Percentiles rank a stretch among this genome's conserved stretches.
Conservation (phyloP, 2,113 vertebrate species). For the Heptranchias perlo region DNA sequence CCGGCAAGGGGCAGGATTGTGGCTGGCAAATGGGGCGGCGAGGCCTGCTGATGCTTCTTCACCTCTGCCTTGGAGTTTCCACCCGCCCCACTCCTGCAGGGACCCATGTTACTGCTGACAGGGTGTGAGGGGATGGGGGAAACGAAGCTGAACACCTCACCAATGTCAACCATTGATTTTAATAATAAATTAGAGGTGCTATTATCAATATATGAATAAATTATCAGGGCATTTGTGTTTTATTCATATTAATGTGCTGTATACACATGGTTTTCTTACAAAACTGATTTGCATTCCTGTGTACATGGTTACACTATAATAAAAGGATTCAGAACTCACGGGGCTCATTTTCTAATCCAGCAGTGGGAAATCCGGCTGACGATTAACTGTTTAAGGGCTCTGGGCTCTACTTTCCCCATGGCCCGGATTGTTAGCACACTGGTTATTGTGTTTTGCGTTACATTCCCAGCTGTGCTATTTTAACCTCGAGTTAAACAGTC, state of each 20-base stretch:
- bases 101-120: not conserved
- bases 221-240: slow-evolving; percentile 33
- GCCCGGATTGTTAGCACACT: not conserved
- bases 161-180: not conserved
- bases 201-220: slow-evolving; percentile 32
- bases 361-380: not conserved
- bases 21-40: not conserved
- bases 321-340: slow-evolving; percentile 9
- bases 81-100: not conserved
- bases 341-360: not conserved
- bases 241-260: not conserved
- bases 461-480: not conserved
- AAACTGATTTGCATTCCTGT: slow-evolving; percentile 12
- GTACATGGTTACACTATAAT: not conserved
- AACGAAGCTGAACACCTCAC: not conserved
- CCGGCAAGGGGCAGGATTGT: not conserved
- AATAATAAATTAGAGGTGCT: not conserved
- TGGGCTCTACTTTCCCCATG: not conserved
- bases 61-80: not conserved
- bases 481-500: no score
- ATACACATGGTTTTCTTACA: not conserved
- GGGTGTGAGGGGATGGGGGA: no score
- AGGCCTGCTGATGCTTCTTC: not conserved
- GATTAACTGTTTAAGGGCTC: not conserved
- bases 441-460: not conserved